phyloP scores from a whole-genome alignment of 2,888 invertebrate species.

The Ectobius pallidus region DNA sequence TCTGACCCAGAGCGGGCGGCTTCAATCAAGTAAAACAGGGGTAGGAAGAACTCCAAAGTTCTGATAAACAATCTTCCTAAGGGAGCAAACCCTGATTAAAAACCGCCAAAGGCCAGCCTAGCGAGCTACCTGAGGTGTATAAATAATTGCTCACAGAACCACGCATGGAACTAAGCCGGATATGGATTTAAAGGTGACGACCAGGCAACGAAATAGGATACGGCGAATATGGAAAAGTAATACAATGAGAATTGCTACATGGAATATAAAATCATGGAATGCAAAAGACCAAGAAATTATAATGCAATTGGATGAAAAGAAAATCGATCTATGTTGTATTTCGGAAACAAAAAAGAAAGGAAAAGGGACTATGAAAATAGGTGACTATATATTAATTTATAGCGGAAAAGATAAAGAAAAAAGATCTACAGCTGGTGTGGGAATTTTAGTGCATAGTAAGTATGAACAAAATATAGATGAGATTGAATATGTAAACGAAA shows the following conservation, averaged over 20 bases:
- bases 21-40: too few relatives aligned
- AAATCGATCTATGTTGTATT: not conserved
- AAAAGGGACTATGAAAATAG: too few relatives aligned
- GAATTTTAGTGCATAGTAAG: too few relatives aligned
- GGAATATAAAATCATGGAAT: conserved; percentile 11
- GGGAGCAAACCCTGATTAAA: too few relatives aligned
- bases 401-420: conserved; percentile 11
- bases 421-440: too few relatives aligned
- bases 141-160: too few relatives aligned
- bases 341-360: too few relatives aligned
- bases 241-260: conserved; percentile 5
- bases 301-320: not conserved
- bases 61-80: not conserved
- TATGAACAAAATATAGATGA: too few relatives aligned
- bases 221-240: not conserved
- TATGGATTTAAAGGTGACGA: conserved; percentile 6
- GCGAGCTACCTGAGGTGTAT: too few relatives aligned
- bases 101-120: too few relatives aligned
- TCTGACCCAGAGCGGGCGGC: not conserved
- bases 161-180: conserved; percentile 8
- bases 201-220: conserved; percentile 14
- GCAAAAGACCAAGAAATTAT: conserved; percentile 3
- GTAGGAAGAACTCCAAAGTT: not conserved
- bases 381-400: too few relatives aligned
- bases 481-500: too few relatives aligned